Evolutionary conservation across 2,888 invertebrate species (phyloP), one percentile per base, ranked within the genome.

Genomic region (Cancer borealis): DNA sequence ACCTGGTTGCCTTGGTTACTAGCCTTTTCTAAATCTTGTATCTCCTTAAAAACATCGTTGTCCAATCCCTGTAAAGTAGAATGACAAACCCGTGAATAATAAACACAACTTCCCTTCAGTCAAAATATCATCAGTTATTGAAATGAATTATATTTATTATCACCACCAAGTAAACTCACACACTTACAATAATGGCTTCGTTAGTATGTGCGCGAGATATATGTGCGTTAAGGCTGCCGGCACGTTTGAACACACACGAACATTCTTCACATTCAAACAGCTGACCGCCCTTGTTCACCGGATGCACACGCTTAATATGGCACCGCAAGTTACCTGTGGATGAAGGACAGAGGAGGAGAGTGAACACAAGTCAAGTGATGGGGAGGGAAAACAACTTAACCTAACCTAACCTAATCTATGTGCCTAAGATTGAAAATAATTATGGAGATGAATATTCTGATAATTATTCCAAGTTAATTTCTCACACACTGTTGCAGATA

Each of bases 201-300:
- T 95, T 93, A 30, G 93, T 89, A 96, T 98, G 98, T 91, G 97
- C 97, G 96, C 97, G 97, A 73, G 97, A 97, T 96, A 98, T 97
- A 96, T 98, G 98, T 14, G 97, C 97, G 96, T 98, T 98, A 17
- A 98, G 96, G 95, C 97, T 97, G 14, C 97, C 97, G 3, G 98
- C 96, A 96, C 97, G 97, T 96, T 97, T 97, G 96, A 98, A 98
- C 45, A 97, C 97, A 96, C 98, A 98, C 5, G 97, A 97, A 96
- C 98, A 98, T 96, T 97, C 97, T 12, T 97, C 97, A 96, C 98
- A 98, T 95, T 97, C 97, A 96, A 97, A 97, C 46, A 97, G 96
- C 95, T 97, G 97, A 14, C 96, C 96, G n/a, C 96, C 96, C 79
- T 95, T 94, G 73, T 95, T 94, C 66, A 96, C 96, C 26, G 96